Percentiles rank a stretch among this genome's conserved stretches.
Evolutionary conservation across 1,140 invertebrate genomes (phyloP).

Genomic region (Drosophila nebulosa): DNA sequence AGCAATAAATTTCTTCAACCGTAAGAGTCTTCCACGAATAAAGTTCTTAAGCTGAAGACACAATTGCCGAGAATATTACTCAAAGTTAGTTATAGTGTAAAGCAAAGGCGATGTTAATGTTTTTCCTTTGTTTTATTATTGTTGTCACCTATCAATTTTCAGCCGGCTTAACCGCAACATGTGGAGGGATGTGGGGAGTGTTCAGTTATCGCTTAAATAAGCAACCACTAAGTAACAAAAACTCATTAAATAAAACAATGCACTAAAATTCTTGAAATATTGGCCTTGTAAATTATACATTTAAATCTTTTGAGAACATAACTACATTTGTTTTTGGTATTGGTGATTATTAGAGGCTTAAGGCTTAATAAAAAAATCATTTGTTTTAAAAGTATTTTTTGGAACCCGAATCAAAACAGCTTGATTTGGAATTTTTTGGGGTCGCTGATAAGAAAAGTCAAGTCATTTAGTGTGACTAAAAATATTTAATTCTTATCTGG

Average conservation of each 20-base stretch:
- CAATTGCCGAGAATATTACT: too few species aligned
- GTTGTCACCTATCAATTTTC: neutral
- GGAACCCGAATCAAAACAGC: too few species aligned
- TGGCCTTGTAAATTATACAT: neutral
- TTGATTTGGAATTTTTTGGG: neutral
- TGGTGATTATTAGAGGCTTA: too few species aligned
- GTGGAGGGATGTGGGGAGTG: neutral
- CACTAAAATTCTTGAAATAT: constrained; percentile 6
- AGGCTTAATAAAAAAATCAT: too few species aligned
- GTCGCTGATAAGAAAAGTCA: neutral
- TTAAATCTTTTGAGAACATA: neutral
- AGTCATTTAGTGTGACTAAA: neutral
- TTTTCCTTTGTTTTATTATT: neutral
- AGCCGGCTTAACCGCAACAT: neutral
- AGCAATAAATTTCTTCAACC: too few species aligned
- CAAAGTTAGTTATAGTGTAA: neutral
- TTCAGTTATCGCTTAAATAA: constrained; percentile 19
- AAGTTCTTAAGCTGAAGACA: too few species aligned
- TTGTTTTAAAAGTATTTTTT: too few species aligned
- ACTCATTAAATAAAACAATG: neutral
- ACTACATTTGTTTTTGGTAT: too few species aligned
- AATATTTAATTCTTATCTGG: too few species aligned
- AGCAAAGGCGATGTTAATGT: neutral
- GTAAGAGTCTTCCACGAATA: too few species aligned
- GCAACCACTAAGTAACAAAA: constrained; percentile 17